These are phyloP conservation scores for Leptinotarsa haldemani DNA, from an alignment of 2,888 invertebrate genomes.

Conservation along the genomic window DNA sequence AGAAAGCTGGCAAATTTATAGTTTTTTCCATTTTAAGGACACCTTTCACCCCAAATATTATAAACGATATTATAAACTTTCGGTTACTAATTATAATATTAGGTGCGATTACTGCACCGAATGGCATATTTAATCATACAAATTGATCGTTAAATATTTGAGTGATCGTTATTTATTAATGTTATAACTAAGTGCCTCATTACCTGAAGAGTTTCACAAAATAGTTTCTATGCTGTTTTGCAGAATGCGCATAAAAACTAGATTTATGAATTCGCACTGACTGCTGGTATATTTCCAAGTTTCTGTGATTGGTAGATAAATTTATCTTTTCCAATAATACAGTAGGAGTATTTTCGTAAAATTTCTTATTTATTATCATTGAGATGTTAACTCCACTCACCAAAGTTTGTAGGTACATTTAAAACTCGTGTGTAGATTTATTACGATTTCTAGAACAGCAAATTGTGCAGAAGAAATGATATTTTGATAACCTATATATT, in stretches of 20 bases:
- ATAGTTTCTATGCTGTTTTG: background rate
- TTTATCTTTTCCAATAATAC: constrained; percentile 1
- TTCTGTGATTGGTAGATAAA: background rate
- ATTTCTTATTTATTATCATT: background rate
- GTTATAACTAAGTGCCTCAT: background rate
- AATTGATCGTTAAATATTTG: constrained; percentile 8
- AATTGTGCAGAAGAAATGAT: background rate
- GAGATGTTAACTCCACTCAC: background rate
- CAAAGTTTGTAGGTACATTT: background rate
- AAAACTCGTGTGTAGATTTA: background rate
- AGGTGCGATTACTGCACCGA: background rate
- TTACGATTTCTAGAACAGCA: background rate
- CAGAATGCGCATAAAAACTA: background rate
- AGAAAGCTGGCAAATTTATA: no score
- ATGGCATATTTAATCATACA: background rate
- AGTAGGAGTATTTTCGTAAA: background rate
- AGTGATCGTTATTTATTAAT: background rate
- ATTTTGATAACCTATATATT: no score
- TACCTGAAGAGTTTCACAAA: background rate
- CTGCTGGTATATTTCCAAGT: background rate
- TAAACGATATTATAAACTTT: background rate
- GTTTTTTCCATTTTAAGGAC: no score
- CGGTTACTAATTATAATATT: background rate
- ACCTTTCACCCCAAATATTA: background rate
- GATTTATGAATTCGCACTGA: background rate